A percentile compares a stretch with the other conserved stretches of the same genome.
Evolutionary conservation across 2,797 vertebrate genomes (phyloP).

Genomic region (Cheirogaleus major): DNA sequence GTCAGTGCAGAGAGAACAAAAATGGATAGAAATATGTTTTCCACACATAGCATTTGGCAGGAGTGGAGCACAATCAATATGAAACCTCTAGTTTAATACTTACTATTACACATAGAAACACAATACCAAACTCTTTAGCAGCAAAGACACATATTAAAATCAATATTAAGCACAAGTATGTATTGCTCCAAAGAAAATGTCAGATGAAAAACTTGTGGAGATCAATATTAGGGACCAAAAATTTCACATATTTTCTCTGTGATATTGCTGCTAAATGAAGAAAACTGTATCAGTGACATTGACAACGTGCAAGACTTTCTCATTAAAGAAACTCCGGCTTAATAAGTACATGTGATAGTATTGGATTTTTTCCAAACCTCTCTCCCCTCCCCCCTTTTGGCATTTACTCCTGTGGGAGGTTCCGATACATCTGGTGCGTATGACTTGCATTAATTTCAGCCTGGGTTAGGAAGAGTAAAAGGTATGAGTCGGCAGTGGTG

Average conservation of each 20-base stretch:
- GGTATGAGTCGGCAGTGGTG: neutral
- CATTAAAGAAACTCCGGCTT: neutral
- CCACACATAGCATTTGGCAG: neutral
- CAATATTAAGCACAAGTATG: slow-evolving; percentile 79
- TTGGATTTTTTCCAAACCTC: neutral
- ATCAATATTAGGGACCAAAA: slow-evolving; percentile 74
- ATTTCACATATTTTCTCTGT: slow-evolving; percentile 72
- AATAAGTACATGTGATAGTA: neutral
- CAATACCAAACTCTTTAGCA: slow-evolving; percentile 71
- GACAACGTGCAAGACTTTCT: slow-evolving; percentile 29
- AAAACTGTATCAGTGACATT: slow-evolving; percentile 23
- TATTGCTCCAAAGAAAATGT: slow-evolving; percentile 71
- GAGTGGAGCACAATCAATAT: slow-evolving; percentile 36
- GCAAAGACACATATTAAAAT: slow-evolving; percentile 78
- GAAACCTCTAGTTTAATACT: slow-evolving; percentile 66
- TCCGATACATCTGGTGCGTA: neutral
- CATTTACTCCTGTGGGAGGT: neutral
- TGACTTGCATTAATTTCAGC: neutral
- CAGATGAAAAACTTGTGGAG: slow-evolving; percentile 59
- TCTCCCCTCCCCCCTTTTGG: neutral
- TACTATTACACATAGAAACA: slow-evolving; percentile 68
- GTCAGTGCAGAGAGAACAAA: neutral
- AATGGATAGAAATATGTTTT: slow-evolving; percentile 41
- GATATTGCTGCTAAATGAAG: slow-evolving; percentile 68
- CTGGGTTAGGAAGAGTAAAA: neutral